Evolutionary conservation across 2,888 invertebrate genomes (phyloP), one percentile per base, ranked within the genome.

Genomic region (Drosophila peninsularis): DNA sequence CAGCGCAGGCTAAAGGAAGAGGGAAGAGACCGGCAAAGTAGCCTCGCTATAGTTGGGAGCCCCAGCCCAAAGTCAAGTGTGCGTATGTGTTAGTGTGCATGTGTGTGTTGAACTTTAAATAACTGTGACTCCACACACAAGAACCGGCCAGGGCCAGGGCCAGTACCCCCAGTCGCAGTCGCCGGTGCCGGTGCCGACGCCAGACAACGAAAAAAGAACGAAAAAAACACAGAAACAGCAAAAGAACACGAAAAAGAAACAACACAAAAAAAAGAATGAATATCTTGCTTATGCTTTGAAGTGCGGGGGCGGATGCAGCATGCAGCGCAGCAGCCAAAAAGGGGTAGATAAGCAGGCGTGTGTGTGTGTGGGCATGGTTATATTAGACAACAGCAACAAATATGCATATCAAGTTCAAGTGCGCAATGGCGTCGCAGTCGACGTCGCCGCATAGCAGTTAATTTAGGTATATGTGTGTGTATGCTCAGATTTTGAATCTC

Each of bases 61-160:
- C 78, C 67, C 63, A 75, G 54, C 76, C 71, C 66, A 77, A 77
- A 77, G 77, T 78, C 78, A 78, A 71, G 62, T 79, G 71, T 68
- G 64, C 62, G n/a, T 47, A 54, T 62, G 44, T 60, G 30, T 37
- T 27, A 44, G 44, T 53, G 44, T 41, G 49, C 32, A 42, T 52
- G 64, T 63, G 53, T 61, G 64, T 74, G 71, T 60, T 78, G 78
- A 71, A 78, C 77, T 78, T 78, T 80, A 78, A 80, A 78, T 78
- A 78, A 80, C 76, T 78, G 73, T 76, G 80, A 80, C 81, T 75
- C 74, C 62, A 64, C 44, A 76, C 62, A 64, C 44, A 76, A 80
- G 74, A 80, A 80, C 80, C 77, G 80, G 80, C 80, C 82, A 72
- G 66, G 63, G 75, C 73, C 61, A 53, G 64, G 53, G 61, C 62